A percentile compares a stretch with the other conserved stretches of the same genome.
These are phyloP conservation scores for Larimichthys polyactis DNA, from an alignment of 2,113 vertebrate genomes.

Conservation along the genomic window DNA sequence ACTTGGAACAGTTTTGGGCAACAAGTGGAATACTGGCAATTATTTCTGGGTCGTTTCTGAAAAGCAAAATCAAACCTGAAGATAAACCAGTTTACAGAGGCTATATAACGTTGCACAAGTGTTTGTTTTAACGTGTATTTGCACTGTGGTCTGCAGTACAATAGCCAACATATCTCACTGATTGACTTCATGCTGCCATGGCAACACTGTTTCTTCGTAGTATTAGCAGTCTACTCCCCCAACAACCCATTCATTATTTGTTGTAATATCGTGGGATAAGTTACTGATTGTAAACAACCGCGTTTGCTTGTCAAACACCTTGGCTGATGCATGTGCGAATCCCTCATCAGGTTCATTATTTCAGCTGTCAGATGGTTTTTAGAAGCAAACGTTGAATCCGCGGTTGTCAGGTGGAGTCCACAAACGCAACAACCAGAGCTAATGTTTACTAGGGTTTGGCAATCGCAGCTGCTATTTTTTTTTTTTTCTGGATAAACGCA, in stretches of 20 bases:
- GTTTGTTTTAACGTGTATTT: neutral
- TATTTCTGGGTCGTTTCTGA: neutral
- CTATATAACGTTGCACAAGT: neutral
- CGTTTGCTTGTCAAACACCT: constrained; percentile 16
- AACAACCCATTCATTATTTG: neutral
- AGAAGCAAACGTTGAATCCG: neutral
- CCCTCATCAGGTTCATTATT: neutral
- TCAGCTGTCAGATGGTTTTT: neutral
- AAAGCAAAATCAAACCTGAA: neutral
- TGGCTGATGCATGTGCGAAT: neutral
- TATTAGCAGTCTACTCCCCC: neutral
- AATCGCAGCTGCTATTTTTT: neutral
- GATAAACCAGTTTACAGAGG: neutral
- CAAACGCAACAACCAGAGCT: neutral
- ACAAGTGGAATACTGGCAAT: no score
- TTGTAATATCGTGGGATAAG: neutral
- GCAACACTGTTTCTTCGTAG: neutral
- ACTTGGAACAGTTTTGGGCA: neutral
- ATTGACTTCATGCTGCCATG: neutral
- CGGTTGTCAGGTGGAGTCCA: neutral
- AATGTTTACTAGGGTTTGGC: neutral
- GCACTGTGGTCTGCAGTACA: neutral
- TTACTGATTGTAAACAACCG: neutral
- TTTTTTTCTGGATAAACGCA: neutral
- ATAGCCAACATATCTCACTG: neutral